Percentiles rank a stretch among this genome's conserved stretches.
Evolutionary conservation across 2,888 invertebrate genomes (phyloP).

Genomic region (Polydesmus complanatus): DNA sequence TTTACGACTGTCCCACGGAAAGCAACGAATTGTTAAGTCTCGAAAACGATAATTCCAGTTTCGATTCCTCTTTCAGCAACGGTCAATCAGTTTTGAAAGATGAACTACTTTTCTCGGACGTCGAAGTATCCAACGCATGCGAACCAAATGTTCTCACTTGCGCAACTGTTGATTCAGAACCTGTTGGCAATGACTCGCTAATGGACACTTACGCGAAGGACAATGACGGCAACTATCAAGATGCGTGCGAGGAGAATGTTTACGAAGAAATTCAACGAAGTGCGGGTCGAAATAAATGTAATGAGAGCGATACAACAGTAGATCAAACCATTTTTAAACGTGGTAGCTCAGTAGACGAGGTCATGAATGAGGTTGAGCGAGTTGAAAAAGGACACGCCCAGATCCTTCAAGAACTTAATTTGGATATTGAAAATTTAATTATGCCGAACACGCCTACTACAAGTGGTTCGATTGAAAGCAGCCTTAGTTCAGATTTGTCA

Average conservation of each 20-base stretch:
- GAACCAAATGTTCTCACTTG: too few relatives aligned
- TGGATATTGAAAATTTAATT: conserved; percentile 77
- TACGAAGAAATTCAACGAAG: background rate
- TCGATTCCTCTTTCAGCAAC: too few relatives aligned
- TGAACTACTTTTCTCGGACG: too few relatives aligned
- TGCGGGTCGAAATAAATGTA: background rate
- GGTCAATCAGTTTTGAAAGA: too few relatives aligned
- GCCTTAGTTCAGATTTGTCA: background rate
- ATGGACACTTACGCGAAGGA: too few relatives aligned
- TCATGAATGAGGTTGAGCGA: conserved; percentile 68
- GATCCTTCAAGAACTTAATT: conserved; percentile 69
- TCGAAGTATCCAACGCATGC: too few relatives aligned
- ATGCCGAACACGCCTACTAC: conserved; percentile 45
- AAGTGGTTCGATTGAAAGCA: background rate
- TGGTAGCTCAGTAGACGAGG: conserved; percentile 13
- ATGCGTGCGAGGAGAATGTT: background rate
- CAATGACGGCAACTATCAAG: background rate
- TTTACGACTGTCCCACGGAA: too few relatives aligned
- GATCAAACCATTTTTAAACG: conserved; percentile 6
- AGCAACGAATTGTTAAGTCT: too few relatives aligned
- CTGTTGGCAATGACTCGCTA: background rate
- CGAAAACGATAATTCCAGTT: too few relatives aligned
- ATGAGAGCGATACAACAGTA: background rate
- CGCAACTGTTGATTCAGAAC: too few relatives aligned
- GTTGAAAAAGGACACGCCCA: conserved; percentile 69